Evolutionary conservation across 2,113 vertebrate genomes (phyloP).

Genomic region (Hyla sarda): DNA sequence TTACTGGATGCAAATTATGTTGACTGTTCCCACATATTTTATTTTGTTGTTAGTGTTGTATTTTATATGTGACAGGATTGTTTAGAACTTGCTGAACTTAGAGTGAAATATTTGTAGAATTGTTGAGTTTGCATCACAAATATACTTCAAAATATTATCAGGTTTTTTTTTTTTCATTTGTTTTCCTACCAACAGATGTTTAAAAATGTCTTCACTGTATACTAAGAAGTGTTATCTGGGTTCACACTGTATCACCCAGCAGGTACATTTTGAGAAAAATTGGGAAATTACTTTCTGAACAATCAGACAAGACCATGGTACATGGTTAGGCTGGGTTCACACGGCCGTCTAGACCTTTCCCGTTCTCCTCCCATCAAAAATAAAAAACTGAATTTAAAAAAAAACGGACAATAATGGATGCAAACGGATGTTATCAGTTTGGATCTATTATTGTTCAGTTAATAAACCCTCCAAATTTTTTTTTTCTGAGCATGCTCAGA

Average conservation of each 20-base stretch:
- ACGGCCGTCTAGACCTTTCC: no score
- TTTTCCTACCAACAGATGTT: slow-evolving; percentile 3
- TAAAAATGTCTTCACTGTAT: neutral
- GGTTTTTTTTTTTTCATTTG: neutral
- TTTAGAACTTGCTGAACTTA: no score
- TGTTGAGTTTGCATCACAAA: slow-evolving; percentile 28
- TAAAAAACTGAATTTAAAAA: no score
- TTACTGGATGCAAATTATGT: slow-evolving; percentile 41
- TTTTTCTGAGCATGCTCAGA: no score
- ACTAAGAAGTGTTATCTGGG: neutral
- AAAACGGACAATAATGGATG: no score
- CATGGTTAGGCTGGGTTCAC: no score
- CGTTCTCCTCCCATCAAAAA: no score
- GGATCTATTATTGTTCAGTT: no score
- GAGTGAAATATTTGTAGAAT: slow-evolving; percentile 18
- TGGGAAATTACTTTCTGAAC: neutral
- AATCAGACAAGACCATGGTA: neutral
- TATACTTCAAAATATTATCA: neutral
- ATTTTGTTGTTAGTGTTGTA: neutral
- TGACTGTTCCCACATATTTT: slow-evolving; percentile 10
- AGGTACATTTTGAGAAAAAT: neutral
- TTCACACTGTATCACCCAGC: no score
- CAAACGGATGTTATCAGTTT: no score
- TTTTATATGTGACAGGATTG: no score
- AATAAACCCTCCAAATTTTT: no score